Base-by-base conservation (phyloP, 2,797 vertebrate genomes). In the Odontamblyopus rebecca region DNA sequence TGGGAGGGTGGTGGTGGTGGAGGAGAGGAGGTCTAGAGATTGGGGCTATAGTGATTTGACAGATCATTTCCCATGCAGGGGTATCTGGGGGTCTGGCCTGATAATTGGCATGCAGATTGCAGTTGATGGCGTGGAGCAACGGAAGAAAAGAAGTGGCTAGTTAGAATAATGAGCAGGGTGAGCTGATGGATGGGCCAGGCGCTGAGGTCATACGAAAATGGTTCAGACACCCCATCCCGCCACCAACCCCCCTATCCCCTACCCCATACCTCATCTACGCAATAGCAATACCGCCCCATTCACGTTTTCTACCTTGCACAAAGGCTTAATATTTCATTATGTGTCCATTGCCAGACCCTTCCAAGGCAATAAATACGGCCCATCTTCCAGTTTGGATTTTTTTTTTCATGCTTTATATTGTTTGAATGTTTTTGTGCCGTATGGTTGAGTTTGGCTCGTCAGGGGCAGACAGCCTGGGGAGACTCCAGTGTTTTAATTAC, bases 81-180 rank as follows among this genome's bases (percentile, higher is more conserved):
- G 97, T 98, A 96, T 97, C 97, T 97, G 93, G 98, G 97, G 97
- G 97, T 96, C 96, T 96, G 95, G 95, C 93, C 93, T 70, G 74
- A 96, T 99, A 99, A 99, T 99, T 99, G 97, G 96, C 97, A 98
- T 98, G 97, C 97, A 98, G 97, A 99, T 99, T 98, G 98, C 96
- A 95, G 97, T 95, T 94, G 94, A 95, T 97, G 96, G 96, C 94
- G 94, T 96, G 94, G 94, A 92, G 95, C 94, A 92, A 91, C 94
- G 91, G 89, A 91, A 97, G 95, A 96, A 96, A 96, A 94, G 95
- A 93, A 91, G 91, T 90, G 91, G 95, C 96, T 97, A 91, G 94
- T 96, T 96, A 96, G 96, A 98, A 97, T 97, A 96, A 98, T 96
- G 97, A 96, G 96, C 91, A 94, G 89, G 93, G 83, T 94, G 82